Conservation (phyloP, 2,113 vertebrate species). For the Rhipidura dahli region DNA sequence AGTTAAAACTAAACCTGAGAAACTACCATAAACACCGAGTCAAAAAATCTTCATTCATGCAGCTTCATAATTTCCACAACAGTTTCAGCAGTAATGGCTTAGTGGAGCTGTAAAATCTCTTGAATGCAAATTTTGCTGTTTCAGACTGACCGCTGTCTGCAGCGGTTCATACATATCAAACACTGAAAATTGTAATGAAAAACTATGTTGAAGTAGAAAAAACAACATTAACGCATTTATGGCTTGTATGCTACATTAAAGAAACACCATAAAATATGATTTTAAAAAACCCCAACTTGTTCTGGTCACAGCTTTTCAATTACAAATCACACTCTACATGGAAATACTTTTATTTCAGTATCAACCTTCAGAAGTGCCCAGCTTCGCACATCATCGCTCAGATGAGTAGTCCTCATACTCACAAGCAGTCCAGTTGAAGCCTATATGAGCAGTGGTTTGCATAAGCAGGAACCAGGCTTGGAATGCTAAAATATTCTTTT, state of each 20-base stretch:
- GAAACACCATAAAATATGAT: slow-evolving; percentile 41
- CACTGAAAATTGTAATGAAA: slow-evolving; percentile 49
- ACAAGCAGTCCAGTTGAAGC: background rate
- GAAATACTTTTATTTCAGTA: slow-evolving; percentile 47
- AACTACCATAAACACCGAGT: slow-evolving; percentile 83
- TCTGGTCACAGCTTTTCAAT: slow-evolving; percentile 61
- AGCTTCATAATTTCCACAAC: slow-evolving; percentile 78
- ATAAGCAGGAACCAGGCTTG: slow-evolving; percentile 49
- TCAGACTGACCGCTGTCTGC: slow-evolving; percentile 37
- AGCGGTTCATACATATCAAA: slow-evolving; percentile 21
- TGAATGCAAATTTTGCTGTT: slow-evolving; percentile 60
- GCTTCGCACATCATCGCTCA: background rate
- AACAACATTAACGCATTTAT: slow-evolving; percentile 56
- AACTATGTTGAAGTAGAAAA: slow-evolving; percentile 53
- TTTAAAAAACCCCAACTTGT: background rate
- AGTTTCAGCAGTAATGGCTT: slow-evolving; percentile 80
- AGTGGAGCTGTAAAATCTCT: slow-evolving; percentile 65
- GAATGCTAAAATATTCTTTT: slow-evolving; percentile 67
- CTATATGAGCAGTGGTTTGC: background rate
- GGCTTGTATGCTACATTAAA: slow-evolving; percentile 71
- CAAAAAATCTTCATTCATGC: slow-evolving; percentile 86
- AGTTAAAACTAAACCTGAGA: slow-evolving; percentile 82
- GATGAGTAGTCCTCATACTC: background rate
- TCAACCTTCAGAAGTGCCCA: background rate
- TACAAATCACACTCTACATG: slow-evolving; percentile 18